Conservation (phyloP, 2,888 invertebrate genomes). For the Pecten maximus region DNA sequence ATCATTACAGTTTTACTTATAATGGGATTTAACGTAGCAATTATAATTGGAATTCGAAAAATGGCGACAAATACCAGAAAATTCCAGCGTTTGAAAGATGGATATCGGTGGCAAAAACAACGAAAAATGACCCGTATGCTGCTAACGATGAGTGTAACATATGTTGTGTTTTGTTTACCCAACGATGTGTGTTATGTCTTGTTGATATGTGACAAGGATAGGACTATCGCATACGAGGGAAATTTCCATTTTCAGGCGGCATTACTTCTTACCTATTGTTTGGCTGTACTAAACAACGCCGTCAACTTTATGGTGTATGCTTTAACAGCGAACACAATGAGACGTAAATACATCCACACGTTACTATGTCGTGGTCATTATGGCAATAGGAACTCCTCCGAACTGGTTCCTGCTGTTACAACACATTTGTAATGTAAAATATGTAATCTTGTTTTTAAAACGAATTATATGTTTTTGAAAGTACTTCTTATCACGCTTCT, state of each 20-base stretch:
- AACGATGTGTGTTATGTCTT: neutral
- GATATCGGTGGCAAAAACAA: neutral
- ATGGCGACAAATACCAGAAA: neutral
- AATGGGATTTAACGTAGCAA: neutral
- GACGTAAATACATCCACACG: neutral
- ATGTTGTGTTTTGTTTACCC: neutral
- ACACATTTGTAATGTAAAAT: neutral
- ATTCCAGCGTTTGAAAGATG: neutral
- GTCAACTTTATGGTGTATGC: neutral
- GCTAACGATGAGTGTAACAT: neutral
- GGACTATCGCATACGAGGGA: neutral
- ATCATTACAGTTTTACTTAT: neutral
- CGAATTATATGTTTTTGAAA: too few relatives aligned
- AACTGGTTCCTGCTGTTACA: neutral
- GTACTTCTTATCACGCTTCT: too few relatives aligned
- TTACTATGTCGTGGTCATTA: neutral
- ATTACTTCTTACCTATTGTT: neutral
- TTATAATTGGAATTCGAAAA: neutral
- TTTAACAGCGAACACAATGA: neutral
- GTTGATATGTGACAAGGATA: neutral
- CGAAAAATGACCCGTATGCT: neutral
- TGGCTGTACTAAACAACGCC: neutral
- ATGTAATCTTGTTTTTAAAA: too few relatives aligned
- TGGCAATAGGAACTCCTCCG: neutral
- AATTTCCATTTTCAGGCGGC: neutral